Conservation (phyloP, 2,888 invertebrate species). For the Syrista parreyssii region DNA sequence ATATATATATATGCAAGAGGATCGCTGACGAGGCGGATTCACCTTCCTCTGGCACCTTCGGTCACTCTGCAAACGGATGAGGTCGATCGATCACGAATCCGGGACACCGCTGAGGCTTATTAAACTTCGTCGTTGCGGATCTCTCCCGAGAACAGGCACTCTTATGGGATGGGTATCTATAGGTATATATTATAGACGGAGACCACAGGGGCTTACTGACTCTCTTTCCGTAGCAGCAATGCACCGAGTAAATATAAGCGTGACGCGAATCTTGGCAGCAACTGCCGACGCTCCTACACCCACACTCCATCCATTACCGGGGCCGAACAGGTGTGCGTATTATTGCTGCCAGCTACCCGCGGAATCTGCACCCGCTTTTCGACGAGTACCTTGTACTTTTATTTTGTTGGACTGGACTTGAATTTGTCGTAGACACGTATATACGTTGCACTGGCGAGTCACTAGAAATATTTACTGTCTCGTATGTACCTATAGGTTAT, state of each 20-base stretch:
- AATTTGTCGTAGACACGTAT: conserved; percentile 1
- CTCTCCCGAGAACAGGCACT: background rate
- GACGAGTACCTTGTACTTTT: background rate
- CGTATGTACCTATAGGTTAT: background rate
- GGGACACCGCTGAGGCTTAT: background rate
- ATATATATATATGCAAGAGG: background rate
- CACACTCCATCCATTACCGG: conserved; percentile 56
- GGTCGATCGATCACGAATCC: background rate
- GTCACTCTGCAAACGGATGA: background rate
- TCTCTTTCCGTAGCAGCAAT: background rate
- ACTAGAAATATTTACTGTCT: background rate
- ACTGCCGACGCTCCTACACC: conserved; percentile 44
- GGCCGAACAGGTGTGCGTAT: conserved; percentile 58
- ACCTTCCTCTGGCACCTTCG: background rate
- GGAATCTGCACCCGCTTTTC: conserved; percentile 22
- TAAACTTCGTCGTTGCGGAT: background rate
- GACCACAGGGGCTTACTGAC: background rate
- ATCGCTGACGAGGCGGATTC: background rate
- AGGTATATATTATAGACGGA: background rate
- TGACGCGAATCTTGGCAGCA: conserved; percentile 59
- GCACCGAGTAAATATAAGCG: conserved; percentile 55
- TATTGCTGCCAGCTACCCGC: conserved; percentile 38
- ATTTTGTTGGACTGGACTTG: background rate
- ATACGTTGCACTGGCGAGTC: background rate
- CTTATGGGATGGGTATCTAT: background rate